Conservation (phyloP, 2,797 vertebrate species). For the Arnoldichthys spilopterus region DNA sequence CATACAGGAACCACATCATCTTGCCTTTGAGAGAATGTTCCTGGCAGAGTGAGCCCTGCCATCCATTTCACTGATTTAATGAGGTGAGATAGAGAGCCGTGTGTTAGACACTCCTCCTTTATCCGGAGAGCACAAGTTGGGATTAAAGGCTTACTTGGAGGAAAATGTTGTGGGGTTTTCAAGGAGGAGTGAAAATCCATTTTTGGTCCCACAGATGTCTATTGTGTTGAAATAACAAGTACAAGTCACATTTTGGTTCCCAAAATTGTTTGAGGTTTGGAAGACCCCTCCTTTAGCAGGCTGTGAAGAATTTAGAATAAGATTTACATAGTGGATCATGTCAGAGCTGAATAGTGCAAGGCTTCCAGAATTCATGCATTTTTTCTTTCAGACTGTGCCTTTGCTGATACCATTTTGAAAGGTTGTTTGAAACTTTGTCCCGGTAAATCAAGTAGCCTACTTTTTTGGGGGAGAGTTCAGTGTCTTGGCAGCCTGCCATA, state of each 20-base stretch:
- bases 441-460: slow-evolving; percentile 50
- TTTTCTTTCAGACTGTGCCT: neutral
- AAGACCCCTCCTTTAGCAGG: neutral
- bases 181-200: slow-evolving; percentile 5
- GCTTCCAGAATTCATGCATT: neutral
- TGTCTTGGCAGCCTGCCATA: slow-evolving; percentile 70
- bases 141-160: slow-evolving; percentile 23
- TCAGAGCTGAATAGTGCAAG: neutral
- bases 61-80: slow-evolving; percentile 50
- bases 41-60: slow-evolving; percentile 42
- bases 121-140: slow-evolving; percentile 21
- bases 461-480: slow-evolving; percentile 60
- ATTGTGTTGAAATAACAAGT: slow-evolving; percentile 25
- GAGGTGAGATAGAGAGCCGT: slow-evolving; percentile 27
- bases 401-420: slow-evolving; percentile 25
- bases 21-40: slow-evolving; percentile 44
- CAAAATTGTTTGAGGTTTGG: neutral
- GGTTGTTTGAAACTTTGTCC: slow-evolving; percentile 26
- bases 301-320: neutral
- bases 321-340: neutral
- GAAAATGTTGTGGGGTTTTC: slow-evolving; percentile 33
- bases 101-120: slow-evolving; percentile 20
- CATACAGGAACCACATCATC: slow-evolving; percentile 58
- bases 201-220: slow-evolving; percentile 22
- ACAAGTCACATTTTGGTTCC: neutral